These are phyloP conservation scores for Heloderma charlesbogerti DNA, from an alignment of 2,113 vertebrate species.

Conservation along the genomic window DNA sequence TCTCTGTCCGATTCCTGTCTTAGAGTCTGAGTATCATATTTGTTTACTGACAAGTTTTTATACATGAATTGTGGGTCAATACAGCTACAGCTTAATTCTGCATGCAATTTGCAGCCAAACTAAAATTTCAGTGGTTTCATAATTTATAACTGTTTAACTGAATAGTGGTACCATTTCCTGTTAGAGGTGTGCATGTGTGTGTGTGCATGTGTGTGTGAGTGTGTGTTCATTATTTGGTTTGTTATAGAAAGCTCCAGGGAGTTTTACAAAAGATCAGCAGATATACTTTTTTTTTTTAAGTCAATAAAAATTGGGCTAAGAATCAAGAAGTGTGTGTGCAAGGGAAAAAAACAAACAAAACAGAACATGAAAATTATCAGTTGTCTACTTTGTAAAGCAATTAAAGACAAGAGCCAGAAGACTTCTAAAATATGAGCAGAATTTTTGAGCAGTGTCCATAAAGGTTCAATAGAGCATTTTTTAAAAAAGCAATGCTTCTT, in stretches of 20 bases:
- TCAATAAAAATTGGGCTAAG: not conserved
- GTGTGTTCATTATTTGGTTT: not conserved
- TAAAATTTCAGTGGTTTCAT: no score
- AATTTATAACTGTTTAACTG: not conserved
- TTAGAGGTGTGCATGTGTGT: no score
- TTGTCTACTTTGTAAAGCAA: slow-evolving; percentile 40
- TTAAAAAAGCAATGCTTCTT: no score
- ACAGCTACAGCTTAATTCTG: no score
- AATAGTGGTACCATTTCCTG: not conserved
- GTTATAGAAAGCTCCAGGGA: not conserved
- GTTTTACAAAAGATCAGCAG: not conserved
- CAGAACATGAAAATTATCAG: slow-evolving; percentile 3
- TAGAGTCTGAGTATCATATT: no score
- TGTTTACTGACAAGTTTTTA: no score
- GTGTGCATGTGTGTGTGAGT: not conserved
- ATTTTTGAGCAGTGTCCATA: not conserved
- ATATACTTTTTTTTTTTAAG: no score
- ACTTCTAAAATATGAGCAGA: slow-evolving; percentile 54
- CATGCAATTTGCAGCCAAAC: no score
- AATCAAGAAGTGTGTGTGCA: not conserved
- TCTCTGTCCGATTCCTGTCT: no score
- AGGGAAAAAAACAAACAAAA: no score
- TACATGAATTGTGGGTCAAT: no score
- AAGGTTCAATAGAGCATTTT: no score
- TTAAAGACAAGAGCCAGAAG: slow-evolving; percentile 42